Conservation (phyloP, 2,888 invertebrate species). For the Exocentrus adspersus region DNA sequence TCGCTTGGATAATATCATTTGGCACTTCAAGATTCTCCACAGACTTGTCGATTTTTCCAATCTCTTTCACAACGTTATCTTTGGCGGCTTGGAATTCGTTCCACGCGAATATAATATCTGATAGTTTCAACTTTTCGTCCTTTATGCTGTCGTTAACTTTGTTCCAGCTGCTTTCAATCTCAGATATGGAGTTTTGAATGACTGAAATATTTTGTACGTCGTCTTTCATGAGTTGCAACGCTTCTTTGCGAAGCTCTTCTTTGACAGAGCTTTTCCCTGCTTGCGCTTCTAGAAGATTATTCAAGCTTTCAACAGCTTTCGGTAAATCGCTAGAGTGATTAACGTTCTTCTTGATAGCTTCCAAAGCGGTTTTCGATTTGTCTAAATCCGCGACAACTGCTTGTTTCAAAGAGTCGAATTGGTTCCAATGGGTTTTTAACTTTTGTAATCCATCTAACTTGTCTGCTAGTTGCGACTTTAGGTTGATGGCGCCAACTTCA, state of each 20-base stretch:
- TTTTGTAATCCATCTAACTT: conserved; percentile 76
- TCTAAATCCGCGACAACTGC: conserved; percentile 74
- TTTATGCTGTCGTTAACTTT: conserved; percentile 78
- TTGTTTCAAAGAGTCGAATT: conserved; percentile 78
- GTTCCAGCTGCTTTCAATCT: conserved; percentile 84
- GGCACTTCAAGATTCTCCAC: conserved; percentile 74
- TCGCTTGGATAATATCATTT: conserved; percentile 78
- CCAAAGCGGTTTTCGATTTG: conserved; percentile 68
- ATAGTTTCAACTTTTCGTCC: conserved; percentile 79
- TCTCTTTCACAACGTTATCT: conserved; percentile 74
- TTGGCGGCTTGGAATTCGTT: conserved; percentile 80
- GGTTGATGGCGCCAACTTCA: conserved; percentile 74
- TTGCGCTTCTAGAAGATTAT: conserved; percentile 65
- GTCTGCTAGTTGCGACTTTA: conserved; percentile 73
- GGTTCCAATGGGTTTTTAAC: conserved; percentile 79
- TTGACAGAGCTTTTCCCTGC: conserved; percentile 72
- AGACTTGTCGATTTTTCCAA: conserved; percentile 75
- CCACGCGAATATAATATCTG: conserved; percentile 77
- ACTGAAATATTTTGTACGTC: conserved; percentile 82
- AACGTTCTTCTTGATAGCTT: conserved; percentile 67
- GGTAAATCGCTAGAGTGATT: conserved; percentile 65
- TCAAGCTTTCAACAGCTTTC: conserved; percentile 66
- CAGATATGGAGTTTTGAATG: conserved; percentile 81
- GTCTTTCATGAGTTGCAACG: conserved; percentile 81
- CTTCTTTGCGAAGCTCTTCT: conserved; percentile 81